A percentile compares a stretch with the other conserved stretches of the same genome.
Evolutionary conservation across 2,888 invertebrate species (phyloP).

Genomic region (Belgica antarctica): DNA sequence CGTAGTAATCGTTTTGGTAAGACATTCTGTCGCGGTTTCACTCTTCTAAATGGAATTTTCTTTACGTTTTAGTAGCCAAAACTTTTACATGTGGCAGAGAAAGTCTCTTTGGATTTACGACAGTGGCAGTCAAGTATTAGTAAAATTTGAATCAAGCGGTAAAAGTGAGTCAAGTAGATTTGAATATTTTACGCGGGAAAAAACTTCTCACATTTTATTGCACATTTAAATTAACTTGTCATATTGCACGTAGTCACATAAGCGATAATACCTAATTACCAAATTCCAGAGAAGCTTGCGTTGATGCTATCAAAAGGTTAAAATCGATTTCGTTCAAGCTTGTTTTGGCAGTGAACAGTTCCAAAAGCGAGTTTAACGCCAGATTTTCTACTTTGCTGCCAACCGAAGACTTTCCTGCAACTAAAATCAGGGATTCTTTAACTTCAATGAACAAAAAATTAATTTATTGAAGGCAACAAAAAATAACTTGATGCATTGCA

Average conservation of each 20-base stretch:
- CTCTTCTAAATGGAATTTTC: background rate
- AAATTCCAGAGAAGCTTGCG: constrained; percentile 59
- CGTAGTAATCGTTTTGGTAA: constrained; percentile 49
- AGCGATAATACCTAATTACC: constrained; percentile 4
- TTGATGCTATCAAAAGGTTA: constrained; percentile 80
- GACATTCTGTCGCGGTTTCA: constrained; percentile 49
- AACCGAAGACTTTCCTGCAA: background rate
- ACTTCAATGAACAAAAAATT: background rate
- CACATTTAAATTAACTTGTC: constrained; percentile 12
- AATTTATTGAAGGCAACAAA: background rate
- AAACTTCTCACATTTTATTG: constrained; percentile 16
- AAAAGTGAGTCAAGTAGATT: too few species aligned
- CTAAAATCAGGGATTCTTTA: background rate
- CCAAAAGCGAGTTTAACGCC: constrained; percentile 79
- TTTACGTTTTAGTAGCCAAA: too few species aligned
- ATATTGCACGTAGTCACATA: too few species aligned
- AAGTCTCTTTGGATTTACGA: too few species aligned
- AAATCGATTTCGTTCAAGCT: constrained; percentile 82
- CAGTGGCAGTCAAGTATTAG: too few species aligned
- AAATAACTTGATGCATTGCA: background rate
- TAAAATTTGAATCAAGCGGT: too few species aligned
- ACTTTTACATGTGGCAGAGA: constrained; percentile 27
- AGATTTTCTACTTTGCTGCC: constrained; percentile 18
- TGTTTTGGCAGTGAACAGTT: constrained; percentile 81
- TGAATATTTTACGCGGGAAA: too few species aligned